Conservation (phyloP, 2,113 vertebrate species). For the Psephotus haematonotus region DNA sequence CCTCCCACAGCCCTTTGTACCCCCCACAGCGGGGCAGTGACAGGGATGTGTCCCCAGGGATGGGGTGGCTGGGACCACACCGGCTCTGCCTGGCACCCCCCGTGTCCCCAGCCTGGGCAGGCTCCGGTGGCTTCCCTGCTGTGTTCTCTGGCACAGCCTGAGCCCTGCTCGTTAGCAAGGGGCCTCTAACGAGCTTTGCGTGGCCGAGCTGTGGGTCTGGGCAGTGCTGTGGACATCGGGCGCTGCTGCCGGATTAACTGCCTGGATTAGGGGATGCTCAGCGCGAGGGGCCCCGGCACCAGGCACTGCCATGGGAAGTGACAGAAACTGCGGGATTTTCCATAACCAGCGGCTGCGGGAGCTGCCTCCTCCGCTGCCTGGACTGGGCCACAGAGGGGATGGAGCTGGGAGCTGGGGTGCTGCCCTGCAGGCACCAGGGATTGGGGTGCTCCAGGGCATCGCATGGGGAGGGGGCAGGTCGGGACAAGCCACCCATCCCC, state of each 20-base stretch:
- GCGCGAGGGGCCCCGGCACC: accelerated
- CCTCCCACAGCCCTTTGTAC: not conserved
- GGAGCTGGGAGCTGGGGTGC: accelerated
- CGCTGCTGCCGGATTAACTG: not conserved
- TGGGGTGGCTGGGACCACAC: not conserved
- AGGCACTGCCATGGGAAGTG: not conserved
- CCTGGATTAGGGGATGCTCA: not conserved
- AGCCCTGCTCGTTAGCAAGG: not conserved
- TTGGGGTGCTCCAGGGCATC: not conserved
- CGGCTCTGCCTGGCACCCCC: not conserved
- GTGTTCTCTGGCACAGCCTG: accelerated
- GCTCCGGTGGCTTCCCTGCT: not conserved
- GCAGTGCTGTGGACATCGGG: accelerated
- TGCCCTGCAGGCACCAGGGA: not conserved
- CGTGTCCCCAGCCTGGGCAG: not conserved
- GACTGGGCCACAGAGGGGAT: not conserved
- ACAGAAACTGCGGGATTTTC: not conserved
- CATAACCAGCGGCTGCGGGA: not conserved
- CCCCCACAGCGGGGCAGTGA: not conserved
- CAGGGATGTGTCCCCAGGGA: not conserved
- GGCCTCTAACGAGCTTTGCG: not conserved
- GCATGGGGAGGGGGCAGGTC: not conserved
- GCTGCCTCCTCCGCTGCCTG: not conserved
- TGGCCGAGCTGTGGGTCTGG: accelerated
- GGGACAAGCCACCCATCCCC: not conserved